Conservation (phyloP, 2,888 invertebrate genomes). For the Antheraea yamamai region DNA sequence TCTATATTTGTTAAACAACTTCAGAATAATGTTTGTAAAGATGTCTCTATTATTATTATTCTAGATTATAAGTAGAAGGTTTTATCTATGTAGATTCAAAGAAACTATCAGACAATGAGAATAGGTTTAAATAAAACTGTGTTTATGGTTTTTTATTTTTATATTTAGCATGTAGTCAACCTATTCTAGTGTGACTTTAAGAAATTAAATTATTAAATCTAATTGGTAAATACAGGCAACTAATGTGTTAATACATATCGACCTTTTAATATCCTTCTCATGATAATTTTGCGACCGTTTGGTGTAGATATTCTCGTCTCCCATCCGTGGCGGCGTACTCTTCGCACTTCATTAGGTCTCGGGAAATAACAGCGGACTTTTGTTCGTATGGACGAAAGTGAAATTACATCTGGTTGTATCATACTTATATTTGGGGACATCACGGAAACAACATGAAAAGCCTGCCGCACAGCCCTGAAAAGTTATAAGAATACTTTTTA, state of each 20-base stretch:
- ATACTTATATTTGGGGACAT: slow-evolving; percentile 44
- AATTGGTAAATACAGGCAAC: slow-evolving; percentile 25
- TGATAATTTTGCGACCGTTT: slow-evolving; percentile 86
- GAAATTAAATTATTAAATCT: not conserved
- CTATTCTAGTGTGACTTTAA: not conserved
- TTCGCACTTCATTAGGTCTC: slow-evolving; percentile 86
- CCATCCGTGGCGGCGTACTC: slow-evolving; percentile 88
- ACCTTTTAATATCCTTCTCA: slow-evolving; percentile 90
- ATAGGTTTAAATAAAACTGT: slow-evolving; percentile 37
- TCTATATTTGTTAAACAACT: not conserved
- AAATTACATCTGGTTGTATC: slow-evolving; percentile 57
- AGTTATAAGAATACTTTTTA: not conserved
- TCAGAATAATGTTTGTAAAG: slow-evolving; percentile 24
- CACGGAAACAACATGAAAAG: slow-evolving; percentile 47
- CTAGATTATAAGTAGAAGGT: slow-evolving; percentile 52
- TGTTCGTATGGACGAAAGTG: slow-evolving; percentile 61
- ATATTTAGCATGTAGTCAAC: not conserved
- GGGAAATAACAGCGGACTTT: slow-evolving; percentile 87
- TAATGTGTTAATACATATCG: slow-evolving; percentile 86
- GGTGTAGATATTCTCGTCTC: slow-evolving; percentile 85
- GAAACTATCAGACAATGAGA: not conserved
- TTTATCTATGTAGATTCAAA: slow-evolving; percentile 33
- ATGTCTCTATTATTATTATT: slow-evolving; percentile 45
- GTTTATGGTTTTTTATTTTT: slow-evolving; percentile 20
- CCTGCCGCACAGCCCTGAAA: slow-evolving; percentile 60